Percentiles rank a stretch among this genome's conserved stretches.
These are phyloP conservation scores for Eurytoma adleriae DNA, from an alignment of 2,888 invertebrate genomes.

Conservation along the genomic window DNA sequence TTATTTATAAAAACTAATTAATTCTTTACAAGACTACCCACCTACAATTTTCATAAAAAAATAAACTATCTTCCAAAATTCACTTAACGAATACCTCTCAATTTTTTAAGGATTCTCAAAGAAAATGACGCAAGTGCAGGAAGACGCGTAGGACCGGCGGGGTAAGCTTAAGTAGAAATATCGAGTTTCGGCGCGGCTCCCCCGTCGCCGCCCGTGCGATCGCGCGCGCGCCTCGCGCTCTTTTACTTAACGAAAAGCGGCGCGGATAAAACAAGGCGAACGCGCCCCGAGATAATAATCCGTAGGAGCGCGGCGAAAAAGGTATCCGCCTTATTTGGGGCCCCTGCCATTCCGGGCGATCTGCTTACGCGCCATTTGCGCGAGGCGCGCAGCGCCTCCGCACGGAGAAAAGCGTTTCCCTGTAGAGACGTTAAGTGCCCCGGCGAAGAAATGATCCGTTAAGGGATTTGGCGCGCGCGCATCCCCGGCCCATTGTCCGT, in stretches of 20 bases:
- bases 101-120: no score
- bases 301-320: conserved; percentile 1
- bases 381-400: not conserved
- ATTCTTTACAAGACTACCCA: no score
- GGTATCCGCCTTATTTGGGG: conserved; percentile 19
- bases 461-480: conserved; percentile 39
- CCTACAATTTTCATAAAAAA: no score
- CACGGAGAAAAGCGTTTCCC: conserved; percentile 24
- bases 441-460: conserved; percentile 51
- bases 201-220: no score
- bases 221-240: no score
- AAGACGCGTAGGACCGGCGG: no score
- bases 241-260: no score
- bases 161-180: not conserved
- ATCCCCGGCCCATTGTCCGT: conserved; percentile 22
- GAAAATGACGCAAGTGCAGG: no score
- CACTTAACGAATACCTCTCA: no score
- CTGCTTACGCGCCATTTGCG: conserved; percentile 42
- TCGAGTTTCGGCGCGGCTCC: conserved; percentile 30
- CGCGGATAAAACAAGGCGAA: conserved; percentile 30
- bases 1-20: no score
- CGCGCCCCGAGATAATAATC: conserved; percentile 26
- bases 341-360: conserved; percentile 25
- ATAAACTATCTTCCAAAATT: no score
- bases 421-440: conserved; percentile 46